phyloP scores from a whole-genome alignment of 2,888 invertebrate species.

The Synergus japonicus region DNA sequence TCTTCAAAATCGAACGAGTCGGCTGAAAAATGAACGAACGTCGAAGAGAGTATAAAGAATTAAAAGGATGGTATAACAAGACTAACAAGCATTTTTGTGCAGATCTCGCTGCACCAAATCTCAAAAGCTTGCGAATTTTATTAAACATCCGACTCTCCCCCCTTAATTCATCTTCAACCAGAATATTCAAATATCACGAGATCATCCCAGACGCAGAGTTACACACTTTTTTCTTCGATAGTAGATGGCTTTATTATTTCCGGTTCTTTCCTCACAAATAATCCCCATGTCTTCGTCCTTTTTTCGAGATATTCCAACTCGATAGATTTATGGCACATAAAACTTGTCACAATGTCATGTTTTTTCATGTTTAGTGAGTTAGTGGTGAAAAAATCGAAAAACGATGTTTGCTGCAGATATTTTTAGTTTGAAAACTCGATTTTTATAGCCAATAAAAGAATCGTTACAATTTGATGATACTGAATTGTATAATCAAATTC shows the following conservation, averaged over 20 bases:
- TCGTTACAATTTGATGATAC: neutral
- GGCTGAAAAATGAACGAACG: conserved; percentile 19
- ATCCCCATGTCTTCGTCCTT: neutral
- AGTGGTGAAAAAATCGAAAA: neutral
- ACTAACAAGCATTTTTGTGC: conserved; percentile 35
- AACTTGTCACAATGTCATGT: conserved; percentile 1
- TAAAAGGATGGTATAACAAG: conserved; percentile 35
- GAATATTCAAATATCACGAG: neutral
- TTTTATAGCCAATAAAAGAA: neutral
- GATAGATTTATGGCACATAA: conserved; percentile 13
- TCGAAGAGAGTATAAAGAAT: conserved; percentile 31
- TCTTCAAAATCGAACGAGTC: conserved; percentile 34
- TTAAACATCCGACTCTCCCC: neutral
- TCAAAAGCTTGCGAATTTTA: neutral
- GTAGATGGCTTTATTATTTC: conserved; percentile 20
- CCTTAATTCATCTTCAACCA: conserved; percentile 7
- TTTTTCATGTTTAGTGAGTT: conserved; percentile 4
- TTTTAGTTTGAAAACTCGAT: neutral
- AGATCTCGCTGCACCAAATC: conserved; percentile 13
- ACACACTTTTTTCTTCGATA: conserved; percentile 43
- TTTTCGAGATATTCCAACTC: neutral
- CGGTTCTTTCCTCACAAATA: conserved; percentile 4
- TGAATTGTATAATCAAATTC: neutral
- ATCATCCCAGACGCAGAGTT: conserved; percentile 19
- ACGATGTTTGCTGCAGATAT: neutral